A percentile compares a stretch with the other conserved stretches of the same genome.
phyloP scores from a whole-genome alignment of 1,140 invertebrate genomes.

The Drosophila albomicans region DNA sequence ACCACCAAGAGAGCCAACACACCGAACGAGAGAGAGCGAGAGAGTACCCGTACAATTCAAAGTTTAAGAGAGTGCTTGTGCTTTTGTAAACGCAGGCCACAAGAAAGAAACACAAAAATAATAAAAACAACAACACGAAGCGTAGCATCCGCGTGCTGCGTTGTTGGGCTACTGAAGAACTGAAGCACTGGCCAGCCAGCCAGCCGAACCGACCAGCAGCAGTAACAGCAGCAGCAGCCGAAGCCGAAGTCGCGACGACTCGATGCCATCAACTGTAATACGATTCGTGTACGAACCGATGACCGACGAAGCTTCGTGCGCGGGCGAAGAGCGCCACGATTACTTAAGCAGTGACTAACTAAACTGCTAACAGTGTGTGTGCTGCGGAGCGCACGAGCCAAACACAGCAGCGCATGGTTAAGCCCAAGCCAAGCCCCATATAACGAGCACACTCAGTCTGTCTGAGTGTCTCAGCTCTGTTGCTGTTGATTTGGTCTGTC shows the following conservation, averaged over 20 bases:
- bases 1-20: neutral
- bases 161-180: slow-evolving; percentile 75
- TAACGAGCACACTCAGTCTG: neutral
- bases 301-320: slow-evolving; percentile 52
- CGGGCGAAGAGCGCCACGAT: slow-evolving; percentile 54
- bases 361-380: slow-evolving; percentile 41
- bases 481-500: slow-evolving; percentile 22
- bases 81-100: slow-evolving; percentile 48
- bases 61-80: slow-evolving; percentile 55
- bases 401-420: slow-evolving; percentile 20
- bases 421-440: slow-evolving; percentile 37
- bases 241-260: slow-evolving; percentile 41
- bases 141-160: slow-evolving; percentile 75
- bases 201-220: slow-evolving; percentile 38
- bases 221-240: slow-evolving; percentile 32
- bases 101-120: slow-evolving; percentile 43
- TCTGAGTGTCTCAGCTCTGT: neutral
- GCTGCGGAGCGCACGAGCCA: slow-evolving; percentile 49
- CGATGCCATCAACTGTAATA: slow-evolving; percentile 46
- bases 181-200: slow-evolving; percentile 55
- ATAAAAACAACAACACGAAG: slow-evolving; percentile 64
- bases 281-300: slow-evolving; percentile 26
- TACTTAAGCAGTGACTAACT: slow-evolving; percentile 66
- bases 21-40: slow-evolving; percentile 31
- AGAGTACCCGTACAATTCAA: slow-evolving; percentile 32